These are phyloP conservation scores for Cydia amplana DNA, from an alignment of 1,140 invertebrate genomes.

Conservation along the genomic window DNA sequence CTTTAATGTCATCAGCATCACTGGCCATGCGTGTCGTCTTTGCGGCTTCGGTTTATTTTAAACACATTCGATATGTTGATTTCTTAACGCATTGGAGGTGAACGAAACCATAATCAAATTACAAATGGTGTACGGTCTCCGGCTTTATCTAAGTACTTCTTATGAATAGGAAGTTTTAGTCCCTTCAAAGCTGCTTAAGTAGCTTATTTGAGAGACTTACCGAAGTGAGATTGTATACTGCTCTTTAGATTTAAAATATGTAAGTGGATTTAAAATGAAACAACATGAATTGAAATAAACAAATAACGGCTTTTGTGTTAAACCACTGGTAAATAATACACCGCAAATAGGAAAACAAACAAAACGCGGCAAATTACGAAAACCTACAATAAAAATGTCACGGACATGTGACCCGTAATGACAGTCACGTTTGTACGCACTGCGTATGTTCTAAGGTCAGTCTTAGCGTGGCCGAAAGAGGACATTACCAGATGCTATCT, in stretches of 20 bases:
- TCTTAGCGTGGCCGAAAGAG: slow-evolving; percentile 9
- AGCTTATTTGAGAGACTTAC: neutral
- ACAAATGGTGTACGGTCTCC: neutral
- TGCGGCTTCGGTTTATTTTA: neutral
- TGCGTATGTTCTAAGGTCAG: slow-evolving; percentile 20
- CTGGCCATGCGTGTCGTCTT: slow-evolving; percentile 8
- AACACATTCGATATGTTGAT: slow-evolving; percentile 12
- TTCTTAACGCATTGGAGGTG: neutral
- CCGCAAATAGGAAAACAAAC: neutral
- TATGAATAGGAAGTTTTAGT: neutral
- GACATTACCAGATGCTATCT: slow-evolving; percentile 20
- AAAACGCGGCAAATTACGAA: slow-evolving; percentile 9
- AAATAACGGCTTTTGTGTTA: too few relatives aligned
- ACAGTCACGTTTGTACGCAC: slow-evolving; percentile 22
- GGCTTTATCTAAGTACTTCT: neutral
- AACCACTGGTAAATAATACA: neutral
- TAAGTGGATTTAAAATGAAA: neutral
- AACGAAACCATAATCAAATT: slow-evolving; percentile 6
- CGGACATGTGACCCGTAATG: slow-evolving; percentile 11
- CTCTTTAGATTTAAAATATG: too few relatives aligned
- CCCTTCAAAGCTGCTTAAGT: neutral
- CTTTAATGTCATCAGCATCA: slow-evolving; percentile 18
- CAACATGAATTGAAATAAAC: neutral
- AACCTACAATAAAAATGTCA: slow-evolving; percentile 20
- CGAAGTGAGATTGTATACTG: neutral